Evolutionary conservation across 2,888 invertebrate genomes (phyloP).

Genomic region (Eristalis pertinax): DNA sequence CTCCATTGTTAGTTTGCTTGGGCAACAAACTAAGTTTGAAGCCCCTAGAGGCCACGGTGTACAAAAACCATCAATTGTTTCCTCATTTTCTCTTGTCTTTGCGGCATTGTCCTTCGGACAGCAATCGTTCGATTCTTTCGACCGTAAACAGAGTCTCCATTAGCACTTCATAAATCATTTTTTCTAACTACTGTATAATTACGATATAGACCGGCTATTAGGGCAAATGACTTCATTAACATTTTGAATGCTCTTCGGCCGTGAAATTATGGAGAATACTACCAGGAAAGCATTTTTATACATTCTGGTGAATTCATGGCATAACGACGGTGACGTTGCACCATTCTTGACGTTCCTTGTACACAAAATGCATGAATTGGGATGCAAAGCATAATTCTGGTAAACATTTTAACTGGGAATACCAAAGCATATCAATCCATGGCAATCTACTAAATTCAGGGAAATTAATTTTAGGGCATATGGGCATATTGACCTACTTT

Average conservation of each 20-base stretch:
- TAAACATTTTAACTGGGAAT: no score
- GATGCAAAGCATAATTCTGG: neutral
- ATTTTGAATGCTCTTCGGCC: neutral
- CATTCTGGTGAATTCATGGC: neutral
- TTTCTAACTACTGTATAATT: neutral
- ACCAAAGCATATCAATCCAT: neutral
- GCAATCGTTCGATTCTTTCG: neutral
- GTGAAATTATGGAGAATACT: neutral
- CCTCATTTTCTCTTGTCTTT: neutral
- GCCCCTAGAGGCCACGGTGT: no score
- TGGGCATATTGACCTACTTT: neutral
- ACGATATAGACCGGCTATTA: neutral
- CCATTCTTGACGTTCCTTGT: no score
- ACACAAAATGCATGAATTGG: no score
- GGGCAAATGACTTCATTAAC: neutral
- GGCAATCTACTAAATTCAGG: neutral
- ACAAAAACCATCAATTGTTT: no score
- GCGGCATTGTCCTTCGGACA: neutral
- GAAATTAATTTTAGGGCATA: neutral
- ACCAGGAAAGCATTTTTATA: neutral
- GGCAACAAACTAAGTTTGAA: no score
- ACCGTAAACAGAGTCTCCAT: neutral
- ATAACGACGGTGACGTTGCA: neutral
- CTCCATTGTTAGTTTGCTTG: no score
- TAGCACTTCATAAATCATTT: neutral